Percentiles rank a stretch among this genome's conserved stretches.
Conservation (phyloP, 2,797 vertebrate genomes). For the Phoeniculus purpureus region DNA sequence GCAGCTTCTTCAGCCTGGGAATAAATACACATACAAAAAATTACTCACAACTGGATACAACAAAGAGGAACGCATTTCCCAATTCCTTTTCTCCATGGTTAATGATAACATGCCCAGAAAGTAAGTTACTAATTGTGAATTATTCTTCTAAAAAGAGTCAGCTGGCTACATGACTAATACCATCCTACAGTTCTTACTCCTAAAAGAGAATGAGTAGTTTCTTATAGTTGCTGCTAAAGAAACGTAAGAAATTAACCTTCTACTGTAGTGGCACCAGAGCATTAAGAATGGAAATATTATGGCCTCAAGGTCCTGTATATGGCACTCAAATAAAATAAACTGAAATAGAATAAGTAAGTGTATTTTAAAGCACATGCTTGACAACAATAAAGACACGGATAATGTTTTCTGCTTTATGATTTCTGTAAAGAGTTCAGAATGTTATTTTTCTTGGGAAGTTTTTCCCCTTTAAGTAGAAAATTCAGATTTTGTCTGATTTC, state of each 20-base stretch:
- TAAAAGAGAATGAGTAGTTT: neutral
- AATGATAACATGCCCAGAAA: neutral
- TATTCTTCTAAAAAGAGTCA: neutral
- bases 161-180: neutral
- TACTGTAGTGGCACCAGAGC: neutral
- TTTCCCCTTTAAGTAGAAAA: neutral
- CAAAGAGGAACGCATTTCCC: neutral
- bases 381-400: neutral
- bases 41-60: neutral
- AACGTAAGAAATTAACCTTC: neutral
- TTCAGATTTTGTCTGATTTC: neutral
- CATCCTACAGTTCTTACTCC: neutral
- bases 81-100: neutral
- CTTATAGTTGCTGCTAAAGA: neutral
- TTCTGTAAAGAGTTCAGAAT: neutral
- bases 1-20: slow-evolving; percentile 84
- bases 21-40: neutral
- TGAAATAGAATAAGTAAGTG: neutral
- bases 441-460: neutral
- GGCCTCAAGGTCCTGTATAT: neutral
- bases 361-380: neutral
- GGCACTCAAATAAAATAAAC: neutral
- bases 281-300: neutral
- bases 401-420: neutral
- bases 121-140: neutral